Base-by-base conservation (phyloP, 2,797 vertebrate species). In the Syngnathus acus region DNA sequence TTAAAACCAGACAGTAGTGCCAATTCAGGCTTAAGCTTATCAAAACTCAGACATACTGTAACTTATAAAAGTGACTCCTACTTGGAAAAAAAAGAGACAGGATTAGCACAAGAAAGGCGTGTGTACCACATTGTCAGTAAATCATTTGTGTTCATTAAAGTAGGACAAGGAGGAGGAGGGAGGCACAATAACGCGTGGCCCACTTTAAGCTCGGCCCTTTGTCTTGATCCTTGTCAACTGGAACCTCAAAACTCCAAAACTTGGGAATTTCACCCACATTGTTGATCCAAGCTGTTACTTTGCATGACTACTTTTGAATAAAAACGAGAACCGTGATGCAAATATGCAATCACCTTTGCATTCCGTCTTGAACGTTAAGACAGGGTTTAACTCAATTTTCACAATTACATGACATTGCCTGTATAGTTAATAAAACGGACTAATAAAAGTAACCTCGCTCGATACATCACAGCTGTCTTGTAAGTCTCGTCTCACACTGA, bases 401-500 rank as follows among this genome's bases (percentile, higher is more conserved):
- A 10, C n/a, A 51, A 19, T 51, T 51, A 2, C 3, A n/a, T n/a
- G 19, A 51, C 19, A 51, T 51, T 51, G 7, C 48, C 48, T 51
- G 17, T n/a, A 51, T 8, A n/a, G 14, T 47, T 51, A 51, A n/a
- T 51, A 51, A 51, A 51, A 32, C 32, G 3, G 32, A 32, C 32
- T 32, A 32, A 32, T 32, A 32, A 32, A 32, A 32, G 32, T 32
- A 37, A 37, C 26, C 21, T 0, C 13, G 11, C 11, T 14, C 2
- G 7, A 54, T 13, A 54, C 5, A 54, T 54, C 23, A 54, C 21
- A 1, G 10, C 21, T 14, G 2, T 23, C 45, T 47, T 16, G 5
- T 6, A 47, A 17, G 16, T 55, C 21, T 21, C 13, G 17, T 69
- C 47, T 78, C 84, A 78, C 21, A 92, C 93, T 5, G 92, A 92